These are phyloP conservation scores for Sarcophaga peregrina DNA, from an alignment of 1,140 invertebrate species.

Conservation along the genomic window DNA sequence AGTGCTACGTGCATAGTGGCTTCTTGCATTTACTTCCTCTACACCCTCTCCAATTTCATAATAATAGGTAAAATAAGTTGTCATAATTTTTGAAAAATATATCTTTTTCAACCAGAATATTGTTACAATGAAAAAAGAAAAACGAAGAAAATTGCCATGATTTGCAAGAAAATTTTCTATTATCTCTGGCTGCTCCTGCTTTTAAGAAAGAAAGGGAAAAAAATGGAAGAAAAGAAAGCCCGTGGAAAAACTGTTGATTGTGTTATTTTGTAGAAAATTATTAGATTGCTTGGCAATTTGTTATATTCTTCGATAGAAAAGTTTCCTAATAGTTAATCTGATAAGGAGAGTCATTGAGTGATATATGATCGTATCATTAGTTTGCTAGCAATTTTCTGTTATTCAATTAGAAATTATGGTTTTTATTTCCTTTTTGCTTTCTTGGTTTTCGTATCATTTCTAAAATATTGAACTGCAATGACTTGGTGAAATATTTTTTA, in stretches of 20 bases:
- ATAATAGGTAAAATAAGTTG: conserved; percentile 22
- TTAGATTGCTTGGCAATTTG: conserved; percentile 14
- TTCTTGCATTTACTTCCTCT: background rate
- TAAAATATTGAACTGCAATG: no score
- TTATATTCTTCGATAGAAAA: background rate
- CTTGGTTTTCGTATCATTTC: no score
- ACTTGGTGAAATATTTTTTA: no score
- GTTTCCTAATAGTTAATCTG: conserved; percentile 5
- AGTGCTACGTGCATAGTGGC: conserved; percentile 30
- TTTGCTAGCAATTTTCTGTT: background rate
- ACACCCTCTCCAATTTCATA: background rate
- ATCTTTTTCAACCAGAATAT: background rate
- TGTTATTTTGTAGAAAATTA: conserved; percentile 17
- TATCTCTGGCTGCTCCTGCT: background rate
- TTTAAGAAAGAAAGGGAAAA: background rate
- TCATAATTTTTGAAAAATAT: conserved; percentile 12
- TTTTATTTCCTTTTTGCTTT: no score
- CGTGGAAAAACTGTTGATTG: conserved; percentile 7
- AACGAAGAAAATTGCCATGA: conserved; percentile 4
- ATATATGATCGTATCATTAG: conserved; percentile 18
- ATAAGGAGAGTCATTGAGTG: conserved; percentile 15
- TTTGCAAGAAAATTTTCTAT: conserved; percentile 17
- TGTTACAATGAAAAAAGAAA: background rate
- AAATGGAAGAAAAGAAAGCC: background rate
- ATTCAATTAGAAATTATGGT: background rate